Conservation (phyloP, 2,888 invertebrate species). For the Cinara cedri region DNA sequence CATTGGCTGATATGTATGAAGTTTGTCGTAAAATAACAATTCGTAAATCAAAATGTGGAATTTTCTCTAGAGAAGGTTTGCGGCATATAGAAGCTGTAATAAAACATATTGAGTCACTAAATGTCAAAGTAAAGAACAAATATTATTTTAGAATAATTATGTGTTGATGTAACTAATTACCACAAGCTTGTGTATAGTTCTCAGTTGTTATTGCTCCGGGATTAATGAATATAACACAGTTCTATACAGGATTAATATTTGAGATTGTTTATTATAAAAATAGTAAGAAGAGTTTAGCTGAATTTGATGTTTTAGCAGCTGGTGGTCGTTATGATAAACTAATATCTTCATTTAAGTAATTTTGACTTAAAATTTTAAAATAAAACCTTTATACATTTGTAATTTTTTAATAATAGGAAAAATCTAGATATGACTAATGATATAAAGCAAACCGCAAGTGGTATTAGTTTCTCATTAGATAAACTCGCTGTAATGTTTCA, state of each 20-base stretch:
- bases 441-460: conserved; percentile 71
- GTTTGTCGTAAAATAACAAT: conserved; percentile 37
- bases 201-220: conserved; percentile 69
- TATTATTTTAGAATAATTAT: background rate
- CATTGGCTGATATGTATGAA: conserved; percentile 35
- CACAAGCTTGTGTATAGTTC: conserved; percentile 65
- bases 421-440: conserved; percentile 63
- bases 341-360: conserved; percentile 73
- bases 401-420: conserved; percentile 61
- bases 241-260: conserved; percentile 73
- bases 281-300: conserved; percentile 66
- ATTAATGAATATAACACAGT: conserved; percentile 69
- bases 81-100: conserved; percentile 41
- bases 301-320: conserved; percentile 77
- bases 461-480: conserved; percentile 85
- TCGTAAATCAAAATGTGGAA: conserved; percentile 51
- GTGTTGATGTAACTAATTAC: conserved; percentile 1
- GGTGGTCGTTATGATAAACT: conserved; percentile 90
- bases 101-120: conserved; percentile 31
- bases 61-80: conserved; percentile 36
- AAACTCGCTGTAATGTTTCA: conserved; percentile 72
- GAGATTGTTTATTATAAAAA: conserved; percentile 71
- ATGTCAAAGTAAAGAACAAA: conserved; percentile 30
- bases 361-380: background rate
- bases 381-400: background rate